phyloP scores from a whole-genome alignment of 2,797 vertebrate genomes.

The Myotis daubentonii region DNA sequence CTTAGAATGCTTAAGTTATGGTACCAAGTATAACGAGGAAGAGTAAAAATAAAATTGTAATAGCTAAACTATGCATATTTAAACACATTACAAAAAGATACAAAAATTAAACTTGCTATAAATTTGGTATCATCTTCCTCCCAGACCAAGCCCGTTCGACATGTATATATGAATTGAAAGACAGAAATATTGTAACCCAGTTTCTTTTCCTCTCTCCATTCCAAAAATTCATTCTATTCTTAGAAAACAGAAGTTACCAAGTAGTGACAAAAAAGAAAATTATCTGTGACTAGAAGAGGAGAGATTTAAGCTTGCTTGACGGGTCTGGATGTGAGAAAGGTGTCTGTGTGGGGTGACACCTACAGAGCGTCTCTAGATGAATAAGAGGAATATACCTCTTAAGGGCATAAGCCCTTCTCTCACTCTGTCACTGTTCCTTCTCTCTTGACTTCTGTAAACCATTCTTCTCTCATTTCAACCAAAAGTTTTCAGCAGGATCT shows the following conservation, averaged over 20 bases:
- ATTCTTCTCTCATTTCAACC: neutral
- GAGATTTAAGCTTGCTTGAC: neutral
- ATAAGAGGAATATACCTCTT: neutral
- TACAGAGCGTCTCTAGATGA: neutral
- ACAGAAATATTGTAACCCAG: neutral
- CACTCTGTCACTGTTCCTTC: neutral
- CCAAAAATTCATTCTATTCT: neutral
- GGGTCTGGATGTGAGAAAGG: neutral
- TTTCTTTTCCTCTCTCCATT: neutral
- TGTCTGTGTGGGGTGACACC: neutral
- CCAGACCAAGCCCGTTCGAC: neutral
- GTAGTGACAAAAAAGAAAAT: neutral
- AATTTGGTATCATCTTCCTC: neutral
- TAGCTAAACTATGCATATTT: neutral
- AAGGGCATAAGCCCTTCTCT: neutral
- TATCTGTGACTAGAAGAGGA: neutral
- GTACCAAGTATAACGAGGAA: neutral
- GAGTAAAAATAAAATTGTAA: neutral
- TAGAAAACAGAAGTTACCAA: conserved; percentile 25
- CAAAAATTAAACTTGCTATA: conserved; percentile 1
- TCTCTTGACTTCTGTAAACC: neutral
- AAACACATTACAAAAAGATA: neutral
- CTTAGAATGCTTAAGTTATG: neutral
- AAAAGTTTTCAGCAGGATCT: neutral
- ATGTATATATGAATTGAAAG: neutral